Evolutionary conservation across 2,797 vertebrate species (phyloP).

Genomic region (Centroberyx gerrardi): DNA sequence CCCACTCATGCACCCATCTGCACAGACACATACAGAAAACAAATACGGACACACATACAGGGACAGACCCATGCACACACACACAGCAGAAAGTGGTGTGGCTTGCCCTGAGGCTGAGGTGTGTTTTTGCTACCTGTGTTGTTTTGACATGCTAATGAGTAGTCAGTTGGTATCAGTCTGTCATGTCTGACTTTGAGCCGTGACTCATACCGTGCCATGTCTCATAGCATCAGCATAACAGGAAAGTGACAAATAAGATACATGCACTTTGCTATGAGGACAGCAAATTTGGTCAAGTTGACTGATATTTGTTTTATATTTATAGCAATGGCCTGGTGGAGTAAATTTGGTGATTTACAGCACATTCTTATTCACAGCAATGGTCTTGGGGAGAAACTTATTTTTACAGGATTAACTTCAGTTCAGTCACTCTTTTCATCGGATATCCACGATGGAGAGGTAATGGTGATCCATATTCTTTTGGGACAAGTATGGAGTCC

Average conservation of each 20-base stretch:
- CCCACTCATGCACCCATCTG: not conserved
- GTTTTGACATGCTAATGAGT: conserved; percentile 53
- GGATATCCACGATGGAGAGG: too few species aligned
- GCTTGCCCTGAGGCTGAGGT: conserved; percentile 38
- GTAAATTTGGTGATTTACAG: too few species aligned
- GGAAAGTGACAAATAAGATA: not conserved
- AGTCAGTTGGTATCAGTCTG: conserved; percentile 39
- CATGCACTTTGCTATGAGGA: too few species aligned
- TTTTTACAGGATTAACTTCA: too few species aligned
- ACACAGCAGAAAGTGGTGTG: not conserved
- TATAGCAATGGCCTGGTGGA: too few species aligned
- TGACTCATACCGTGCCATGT: conserved; percentile 45
- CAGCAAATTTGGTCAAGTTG: too few species aligned
- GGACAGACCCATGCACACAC: not conserved
- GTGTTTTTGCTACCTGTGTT: conserved; percentile 2
- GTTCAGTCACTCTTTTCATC: too few species aligned
- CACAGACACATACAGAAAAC: conserved; percentile 4
- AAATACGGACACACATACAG: conserved; percentile 3
- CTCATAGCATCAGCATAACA: not conserved
- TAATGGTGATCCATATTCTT: too few species aligned
- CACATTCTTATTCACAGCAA: too few species aligned
- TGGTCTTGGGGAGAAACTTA: too few species aligned
- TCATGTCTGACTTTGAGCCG: conserved; percentile 3
- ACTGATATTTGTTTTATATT: too few species aligned
- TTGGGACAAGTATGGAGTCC: too few species aligned